These are phyloP conservation scores for Abramis brama DNA, from an alignment of 2,113 vertebrate genomes.

Conservation along the genomic window DNA sequence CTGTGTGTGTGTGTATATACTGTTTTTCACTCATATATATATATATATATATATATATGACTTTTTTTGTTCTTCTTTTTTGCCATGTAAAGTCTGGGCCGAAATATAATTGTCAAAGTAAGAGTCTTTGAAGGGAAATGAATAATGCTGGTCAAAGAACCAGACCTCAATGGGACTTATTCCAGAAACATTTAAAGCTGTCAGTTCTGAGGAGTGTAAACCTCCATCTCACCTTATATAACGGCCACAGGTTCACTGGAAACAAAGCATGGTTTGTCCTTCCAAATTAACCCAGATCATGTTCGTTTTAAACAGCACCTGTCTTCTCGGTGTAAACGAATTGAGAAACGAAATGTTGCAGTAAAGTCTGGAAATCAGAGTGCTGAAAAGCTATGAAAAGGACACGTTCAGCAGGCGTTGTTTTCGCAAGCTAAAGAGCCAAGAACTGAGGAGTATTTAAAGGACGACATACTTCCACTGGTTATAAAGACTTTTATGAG, in stretches of 20 bases:
- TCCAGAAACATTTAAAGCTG: slow-evolving; percentile 49
- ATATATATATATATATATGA: no score
- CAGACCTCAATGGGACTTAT: slow-evolving; percentile 42
- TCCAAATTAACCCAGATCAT: slow-evolving; percentile 50
- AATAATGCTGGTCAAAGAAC: slow-evolving; percentile 39
- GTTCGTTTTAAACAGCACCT: slow-evolving; percentile 49
- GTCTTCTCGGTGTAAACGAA: slow-evolving; percentile 38
- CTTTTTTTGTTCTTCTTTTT: neutral
- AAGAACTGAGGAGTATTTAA: slow-evolving; percentile 60
- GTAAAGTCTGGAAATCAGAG: slow-evolving; percentile 47
- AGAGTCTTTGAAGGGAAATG: neutral
- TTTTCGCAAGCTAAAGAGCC: slow-evolving; percentile 38
- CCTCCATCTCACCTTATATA: slow-evolving; percentile 40
- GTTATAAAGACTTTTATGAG: slow-evolving; percentile 68
- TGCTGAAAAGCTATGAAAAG: slow-evolving; percentile 45
- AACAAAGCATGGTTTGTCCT: slow-evolving; percentile 53
- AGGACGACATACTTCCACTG: slow-evolving; percentile 64
- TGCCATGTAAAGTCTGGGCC: neutral
- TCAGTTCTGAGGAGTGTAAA: slow-evolving; percentile 44
- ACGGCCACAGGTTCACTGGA: slow-evolving; percentile 44
- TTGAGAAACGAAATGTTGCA: slow-evolving; percentile 27
- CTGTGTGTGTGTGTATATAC: no score
- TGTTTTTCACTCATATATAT: no score
- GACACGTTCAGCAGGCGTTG: slow-evolving; percentile 43
- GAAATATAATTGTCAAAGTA: neutral